Evolutionary conservation across 2,797 vertebrate species (phyloP).

Genomic region (Pseudochirops cupreus): DNA sequence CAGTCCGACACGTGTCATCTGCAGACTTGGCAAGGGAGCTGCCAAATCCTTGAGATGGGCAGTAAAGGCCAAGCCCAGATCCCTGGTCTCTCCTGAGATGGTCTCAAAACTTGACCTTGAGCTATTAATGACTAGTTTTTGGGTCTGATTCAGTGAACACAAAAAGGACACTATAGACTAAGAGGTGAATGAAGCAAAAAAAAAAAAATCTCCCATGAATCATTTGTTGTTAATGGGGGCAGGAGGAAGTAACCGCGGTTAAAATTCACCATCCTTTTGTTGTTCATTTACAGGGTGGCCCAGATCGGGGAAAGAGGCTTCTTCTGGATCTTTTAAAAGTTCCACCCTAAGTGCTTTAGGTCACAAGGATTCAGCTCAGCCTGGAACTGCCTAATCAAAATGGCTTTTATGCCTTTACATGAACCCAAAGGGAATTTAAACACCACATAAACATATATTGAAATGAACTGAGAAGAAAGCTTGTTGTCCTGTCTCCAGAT

Average conservation of each 20-base stretch:
- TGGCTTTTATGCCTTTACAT: slow-evolving; percentile 74
- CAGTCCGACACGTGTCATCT: not conserved
- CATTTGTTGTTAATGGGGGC: not conserved
- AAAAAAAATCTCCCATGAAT: not conserved
- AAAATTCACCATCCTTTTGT: not conserved
- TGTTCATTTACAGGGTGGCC: not conserved
- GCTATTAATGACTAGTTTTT: not conserved
- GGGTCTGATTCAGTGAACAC: not conserved
- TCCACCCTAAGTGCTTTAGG: slow-evolving; percentile 63
- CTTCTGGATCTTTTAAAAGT: not conserved
- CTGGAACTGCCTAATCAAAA: slow-evolving; percentile 63
- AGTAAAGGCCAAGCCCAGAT: not conserved
- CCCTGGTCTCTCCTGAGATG: not conserved
- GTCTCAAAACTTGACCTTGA: not conserved
- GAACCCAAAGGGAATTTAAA: slow-evolving; percentile 82
- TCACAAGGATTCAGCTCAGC: slow-evolving; percentile 62
- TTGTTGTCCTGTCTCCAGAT: slow-evolving; percentile 81
- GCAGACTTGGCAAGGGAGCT: not conserved
- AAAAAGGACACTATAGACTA: not conserved
- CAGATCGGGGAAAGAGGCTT: slow-evolving; percentile 9
- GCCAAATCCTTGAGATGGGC: not conserved
- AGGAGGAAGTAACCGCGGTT: not conserved
- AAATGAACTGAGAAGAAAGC: slow-evolving; percentile 84
- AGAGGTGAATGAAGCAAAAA: slow-evolving; percentile 1
- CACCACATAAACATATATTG: slow-evolving; percentile 82